Base-by-base conservation (phyloP, 1,140 invertebrate genomes). In the Conopomorpha cramerella region DNA sequence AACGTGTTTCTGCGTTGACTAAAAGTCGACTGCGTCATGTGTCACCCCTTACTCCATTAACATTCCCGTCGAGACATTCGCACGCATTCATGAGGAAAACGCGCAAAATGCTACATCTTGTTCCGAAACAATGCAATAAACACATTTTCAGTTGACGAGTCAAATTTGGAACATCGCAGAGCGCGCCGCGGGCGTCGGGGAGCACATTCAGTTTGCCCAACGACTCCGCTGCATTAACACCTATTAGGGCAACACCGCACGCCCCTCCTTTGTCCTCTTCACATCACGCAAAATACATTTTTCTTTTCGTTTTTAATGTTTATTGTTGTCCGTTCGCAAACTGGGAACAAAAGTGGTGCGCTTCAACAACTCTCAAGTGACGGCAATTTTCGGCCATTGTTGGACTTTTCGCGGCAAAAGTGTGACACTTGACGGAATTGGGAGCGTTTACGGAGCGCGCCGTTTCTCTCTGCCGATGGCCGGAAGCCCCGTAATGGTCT, bases 271-370 rank as follows among this genome's bases (percentile, higher is more conserved):
- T 68, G 40, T 45, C 43, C 36, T 49, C 37, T 51, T 54, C 57
- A 51, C 56, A 53, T 39, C 57, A 57, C 61, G 52, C 59, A 70
- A 68, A 71, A 68, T 61, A 61, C 57, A n/a, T n/a, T n/a, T 73
- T 68, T 60, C 68, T 65, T 68, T 67, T 71, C 61, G 59, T 71
- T 71, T 70, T 70, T 59, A 65, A 51, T 70, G 62, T 67, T 71
- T 71, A 71, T 71, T 71, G 66, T 66, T 54, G 57, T 55, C 64
- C 56, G 64, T 62, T 73, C 65, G 67, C 64, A 65, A 70, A 58
- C 49, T 57, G 55, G 59, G 51, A 73, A 71, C 67, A 62, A 61
- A 66, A 55, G 61, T 74, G 71, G 71, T 74, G 71, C 70, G 61
- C 62, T 62, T 53, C 68, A 59, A 65, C 63, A 61, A 60, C 40